Percentiles rank a stretch among this genome's conserved stretches.
phyloP scores from a whole-genome alignment of 2,797 vertebrate species.

The Rhinogobio ventralis region DNA sequence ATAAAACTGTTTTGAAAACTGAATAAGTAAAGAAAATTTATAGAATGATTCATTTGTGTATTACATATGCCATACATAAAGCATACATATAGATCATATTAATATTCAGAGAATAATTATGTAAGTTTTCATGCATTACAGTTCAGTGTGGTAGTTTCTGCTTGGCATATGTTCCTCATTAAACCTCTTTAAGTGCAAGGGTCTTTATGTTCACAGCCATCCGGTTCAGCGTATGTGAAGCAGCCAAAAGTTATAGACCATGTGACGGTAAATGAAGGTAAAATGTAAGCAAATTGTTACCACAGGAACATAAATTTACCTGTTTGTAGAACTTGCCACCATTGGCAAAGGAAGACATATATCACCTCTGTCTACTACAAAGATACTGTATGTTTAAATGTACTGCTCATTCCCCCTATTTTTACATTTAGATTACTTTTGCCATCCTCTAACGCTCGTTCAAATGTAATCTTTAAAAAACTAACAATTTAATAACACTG shows the following conservation, averaged over 20 bases:
- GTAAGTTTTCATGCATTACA: slow-evolving; percentile 30
- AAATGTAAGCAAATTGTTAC: slow-evolving; percentile 40
- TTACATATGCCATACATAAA: background rate
- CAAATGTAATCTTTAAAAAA: background rate
- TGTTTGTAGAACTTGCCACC: background rate
- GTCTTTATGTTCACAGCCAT: slow-evolving; percentile 45
- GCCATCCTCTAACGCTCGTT: background rate
- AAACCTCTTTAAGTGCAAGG: slow-evolving; percentile 1
- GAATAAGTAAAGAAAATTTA: slow-evolving; percentile 8
- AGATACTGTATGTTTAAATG: background rate
- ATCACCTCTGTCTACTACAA: background rate
- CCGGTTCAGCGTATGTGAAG: slow-evolving; percentile 46
- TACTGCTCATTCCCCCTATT: background rate
- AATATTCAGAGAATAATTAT: slow-evolving; percentile 12
- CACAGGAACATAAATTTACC: background rate
- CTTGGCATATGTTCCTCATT: slow-evolving; percentile 46
- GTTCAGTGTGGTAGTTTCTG: slow-evolving; percentile 24
- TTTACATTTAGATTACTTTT: background rate
- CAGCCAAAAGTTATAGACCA: slow-evolving; percentile 65
- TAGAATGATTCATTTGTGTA: background rate
- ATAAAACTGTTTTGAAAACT: background rate
- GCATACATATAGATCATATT: slow-evolving; percentile 33
- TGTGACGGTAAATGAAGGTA: slow-evolving; percentile 40
- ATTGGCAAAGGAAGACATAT: background rate
- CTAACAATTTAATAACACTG: background rate